These are phyloP conservation scores for Oxystoma pomonae DNA, from an alignment of 2,888 invertebrate genomes.

Conservation along the genomic window DNA sequence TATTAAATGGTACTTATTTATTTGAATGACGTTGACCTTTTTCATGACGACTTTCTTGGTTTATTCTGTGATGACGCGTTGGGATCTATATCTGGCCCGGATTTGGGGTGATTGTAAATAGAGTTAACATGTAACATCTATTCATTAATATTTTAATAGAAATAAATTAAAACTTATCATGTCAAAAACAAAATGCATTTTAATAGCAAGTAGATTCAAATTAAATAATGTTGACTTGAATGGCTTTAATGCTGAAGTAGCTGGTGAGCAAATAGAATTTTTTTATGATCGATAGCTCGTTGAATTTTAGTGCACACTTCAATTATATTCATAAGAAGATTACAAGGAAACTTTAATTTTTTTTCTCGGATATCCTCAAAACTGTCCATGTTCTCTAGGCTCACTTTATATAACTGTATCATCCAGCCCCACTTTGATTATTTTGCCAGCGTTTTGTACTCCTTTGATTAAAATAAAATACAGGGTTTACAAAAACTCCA, in stretches of 20 bases:
- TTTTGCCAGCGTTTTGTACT: neutral
- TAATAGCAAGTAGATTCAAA: neutral
- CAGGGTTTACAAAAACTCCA: neutral
- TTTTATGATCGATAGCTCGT: neutral
- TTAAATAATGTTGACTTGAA: neutral
- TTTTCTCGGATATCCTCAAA: neutral
- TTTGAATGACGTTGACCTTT: neutral
- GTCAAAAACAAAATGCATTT: neutral
- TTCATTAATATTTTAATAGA: neutral
- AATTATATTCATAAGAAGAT: neutral
- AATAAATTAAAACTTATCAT: neutral
- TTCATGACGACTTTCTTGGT: neutral
- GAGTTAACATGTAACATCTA: neutral
- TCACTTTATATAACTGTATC: neutral
- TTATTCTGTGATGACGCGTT: neutral
- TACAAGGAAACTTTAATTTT: neutral
- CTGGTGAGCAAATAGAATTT: neutral
- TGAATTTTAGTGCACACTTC: neutral
- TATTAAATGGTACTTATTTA: no score
- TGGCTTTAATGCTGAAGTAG: neutral
- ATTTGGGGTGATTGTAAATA: neutral
- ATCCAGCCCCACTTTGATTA: neutral
- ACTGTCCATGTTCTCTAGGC: neutral
- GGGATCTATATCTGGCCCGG: neutral
- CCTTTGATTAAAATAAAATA: neutral